Percentiles rank a stretch among this genome's conserved stretches.
Conservation (phyloP, 2,888 invertebrate species). For the Ecdyonurus torrentis region DNA sequence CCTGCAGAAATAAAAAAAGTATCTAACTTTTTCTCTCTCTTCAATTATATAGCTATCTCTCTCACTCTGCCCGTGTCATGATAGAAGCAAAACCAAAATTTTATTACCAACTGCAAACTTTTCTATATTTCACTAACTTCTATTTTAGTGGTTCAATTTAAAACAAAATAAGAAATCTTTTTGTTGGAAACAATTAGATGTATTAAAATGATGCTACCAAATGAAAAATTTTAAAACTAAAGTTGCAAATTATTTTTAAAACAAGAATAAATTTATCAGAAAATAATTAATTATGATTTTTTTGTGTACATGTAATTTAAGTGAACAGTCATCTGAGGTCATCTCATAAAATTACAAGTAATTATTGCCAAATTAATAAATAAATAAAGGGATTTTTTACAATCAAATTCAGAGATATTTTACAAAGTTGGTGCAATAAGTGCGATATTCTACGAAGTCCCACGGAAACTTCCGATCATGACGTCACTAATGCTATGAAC, state of each 20-base stretch:
- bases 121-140: too few species aligned
- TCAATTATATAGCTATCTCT: neutral
- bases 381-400: neutral
- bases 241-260: neutral
- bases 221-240: too few species aligned
- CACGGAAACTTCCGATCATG: neutral
- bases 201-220: too few species aligned
- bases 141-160: too few species aligned
- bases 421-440: neutral
- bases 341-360: too few species aligned
- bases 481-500: slow-evolving; percentile 1
- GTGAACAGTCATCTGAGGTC: too few species aligned
- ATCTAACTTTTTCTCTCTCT: neutral
- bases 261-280: neutral
- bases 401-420: neutral
- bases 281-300: neutral
- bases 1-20: neutral
- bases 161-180: too few species aligned
- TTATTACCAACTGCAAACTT: neutral
- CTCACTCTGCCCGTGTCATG: neutral
- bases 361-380: neutral
- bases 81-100: neutral
- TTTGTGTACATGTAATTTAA: too few species aligned
- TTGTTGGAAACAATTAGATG: too few species aligned
- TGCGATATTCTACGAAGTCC: neutral